phyloP scores from a whole-genome alignment of 2,113 vertebrate species.

The Turnix velox region DNA sequence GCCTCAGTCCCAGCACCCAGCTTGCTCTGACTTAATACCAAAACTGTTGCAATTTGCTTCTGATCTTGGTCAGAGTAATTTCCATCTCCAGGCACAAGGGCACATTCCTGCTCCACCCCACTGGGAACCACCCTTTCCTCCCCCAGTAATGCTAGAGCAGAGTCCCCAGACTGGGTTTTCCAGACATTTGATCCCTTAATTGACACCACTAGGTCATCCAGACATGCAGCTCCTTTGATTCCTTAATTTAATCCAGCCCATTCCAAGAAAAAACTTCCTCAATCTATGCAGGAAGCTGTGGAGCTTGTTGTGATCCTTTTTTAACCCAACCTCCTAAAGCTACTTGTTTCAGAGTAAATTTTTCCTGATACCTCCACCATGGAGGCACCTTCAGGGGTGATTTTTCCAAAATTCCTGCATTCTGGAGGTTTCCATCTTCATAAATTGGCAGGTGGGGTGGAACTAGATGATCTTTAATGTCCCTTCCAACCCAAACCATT shows the following conservation, averaged over 20 bases:
- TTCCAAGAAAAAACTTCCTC: background rate
- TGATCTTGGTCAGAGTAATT: background rate
- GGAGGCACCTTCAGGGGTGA: background rate
- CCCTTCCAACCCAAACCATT: too few species aligned
- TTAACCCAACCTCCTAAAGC: background rate
- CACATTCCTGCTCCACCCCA: background rate
- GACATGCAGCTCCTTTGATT: background rate
- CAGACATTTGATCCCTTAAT: background rate
- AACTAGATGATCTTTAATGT: too few species aligned
- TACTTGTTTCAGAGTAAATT: background rate
- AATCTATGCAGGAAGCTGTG: background rate
- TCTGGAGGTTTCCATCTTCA: background rate
- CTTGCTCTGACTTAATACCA: background rate
- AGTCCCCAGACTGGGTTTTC: slow-evolving; percentile 25
- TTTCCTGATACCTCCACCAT: background rate
- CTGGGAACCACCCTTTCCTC: background rate
- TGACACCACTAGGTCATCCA: background rate
- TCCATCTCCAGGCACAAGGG: background rate
- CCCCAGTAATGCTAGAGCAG: background rate
- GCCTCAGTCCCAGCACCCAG: fast-evolving
- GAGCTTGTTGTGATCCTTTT: background rate
- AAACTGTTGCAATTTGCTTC: background rate
- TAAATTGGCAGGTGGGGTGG: too few species aligned
- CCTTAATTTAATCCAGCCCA: background rate
- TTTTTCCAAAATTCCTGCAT: background rate